Conservation (phyloP, 2,113 vertebrate genomes). For the Climacteris rufus region DNA sequence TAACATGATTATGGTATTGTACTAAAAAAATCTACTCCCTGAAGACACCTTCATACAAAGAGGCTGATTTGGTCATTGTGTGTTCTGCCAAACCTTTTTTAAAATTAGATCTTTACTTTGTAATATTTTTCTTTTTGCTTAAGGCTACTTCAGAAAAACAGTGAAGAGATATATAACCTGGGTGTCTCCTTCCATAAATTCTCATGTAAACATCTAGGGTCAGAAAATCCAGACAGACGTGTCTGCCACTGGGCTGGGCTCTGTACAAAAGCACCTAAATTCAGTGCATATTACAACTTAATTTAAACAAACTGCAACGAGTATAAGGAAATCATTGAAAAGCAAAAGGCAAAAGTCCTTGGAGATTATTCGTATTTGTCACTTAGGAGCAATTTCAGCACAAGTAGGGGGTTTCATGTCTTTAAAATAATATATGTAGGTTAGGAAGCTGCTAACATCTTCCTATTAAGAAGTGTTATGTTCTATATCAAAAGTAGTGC, state of each 20-base stretch:
- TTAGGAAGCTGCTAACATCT: not conserved
- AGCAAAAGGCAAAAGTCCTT: not conserved
- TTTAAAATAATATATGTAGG: not conserved
- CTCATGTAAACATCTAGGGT: not conserved
- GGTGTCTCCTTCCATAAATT: not conserved
- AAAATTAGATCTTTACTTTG: conserved; percentile 12
- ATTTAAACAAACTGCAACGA: conserved; percentile 24
- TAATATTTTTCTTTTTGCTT: not conserved
- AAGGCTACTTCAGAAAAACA: not conserved
- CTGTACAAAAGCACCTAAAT: not conserved
- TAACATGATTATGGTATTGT: conserved; percentile 14
- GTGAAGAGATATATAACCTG: not conserved
- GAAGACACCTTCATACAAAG: conserved; percentile 31
- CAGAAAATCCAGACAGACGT: not conserved
- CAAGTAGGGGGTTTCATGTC: not conserved
- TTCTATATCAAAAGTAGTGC: not conserved
- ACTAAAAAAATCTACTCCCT: conserved; percentile 39
- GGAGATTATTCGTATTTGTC: not conserved
- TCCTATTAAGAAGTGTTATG: not conserved
- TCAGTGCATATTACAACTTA: not conserved
- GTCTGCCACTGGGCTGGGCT: not conserved
- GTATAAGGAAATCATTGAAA: not conserved
- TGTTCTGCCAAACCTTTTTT: not conserved
- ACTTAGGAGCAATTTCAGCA: not conserved
- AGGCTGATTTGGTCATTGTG: not conserved